Evolutionary conservation across 2,113 vertebrate species (phyloP).

Genomic region (Dasyurus viverrinus): DNA sequence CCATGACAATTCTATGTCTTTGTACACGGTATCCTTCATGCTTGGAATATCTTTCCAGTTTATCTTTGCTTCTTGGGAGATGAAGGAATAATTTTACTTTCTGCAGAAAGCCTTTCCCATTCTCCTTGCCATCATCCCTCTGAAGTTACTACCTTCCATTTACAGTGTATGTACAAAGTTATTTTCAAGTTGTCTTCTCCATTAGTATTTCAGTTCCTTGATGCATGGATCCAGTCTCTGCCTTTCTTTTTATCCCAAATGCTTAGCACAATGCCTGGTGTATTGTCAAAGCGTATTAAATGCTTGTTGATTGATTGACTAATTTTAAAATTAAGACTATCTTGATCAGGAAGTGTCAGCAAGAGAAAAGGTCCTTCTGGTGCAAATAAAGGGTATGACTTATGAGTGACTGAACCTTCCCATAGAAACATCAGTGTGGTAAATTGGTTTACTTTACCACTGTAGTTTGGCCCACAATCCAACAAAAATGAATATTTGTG

Average conservation of each 20-base stretch:
- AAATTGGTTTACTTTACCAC: not conserved
- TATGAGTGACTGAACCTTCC: not conserved
- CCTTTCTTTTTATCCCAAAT: not conserved
- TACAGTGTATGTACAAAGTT: no score
- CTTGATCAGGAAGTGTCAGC: not conserved
- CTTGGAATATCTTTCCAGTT: not conserved
- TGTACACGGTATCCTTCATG: not conserved
- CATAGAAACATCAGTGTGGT: not conserved
- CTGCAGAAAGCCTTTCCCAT: not conserved
- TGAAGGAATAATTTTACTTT: not conserved
- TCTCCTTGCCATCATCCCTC: not conserved
- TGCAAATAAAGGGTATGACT: not conserved
- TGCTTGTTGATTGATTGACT: not conserved
- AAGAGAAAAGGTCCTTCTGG: not conserved
- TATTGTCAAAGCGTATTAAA: not conserved
- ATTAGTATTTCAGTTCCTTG: no score
- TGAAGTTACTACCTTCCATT: not conserved
- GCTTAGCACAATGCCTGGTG: not conserved
- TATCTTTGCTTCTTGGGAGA: not conserved
- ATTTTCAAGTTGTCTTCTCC: no score
- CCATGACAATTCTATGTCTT: not conserved
- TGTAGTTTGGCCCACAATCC: not conserved
- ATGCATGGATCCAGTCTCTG: not conserved
- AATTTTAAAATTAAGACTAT: not conserved
- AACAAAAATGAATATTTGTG: not conserved